Evolutionary conservation across 1,140 invertebrate species (phyloP).

Genomic region (Zaprionus tsacasi): DNA sequence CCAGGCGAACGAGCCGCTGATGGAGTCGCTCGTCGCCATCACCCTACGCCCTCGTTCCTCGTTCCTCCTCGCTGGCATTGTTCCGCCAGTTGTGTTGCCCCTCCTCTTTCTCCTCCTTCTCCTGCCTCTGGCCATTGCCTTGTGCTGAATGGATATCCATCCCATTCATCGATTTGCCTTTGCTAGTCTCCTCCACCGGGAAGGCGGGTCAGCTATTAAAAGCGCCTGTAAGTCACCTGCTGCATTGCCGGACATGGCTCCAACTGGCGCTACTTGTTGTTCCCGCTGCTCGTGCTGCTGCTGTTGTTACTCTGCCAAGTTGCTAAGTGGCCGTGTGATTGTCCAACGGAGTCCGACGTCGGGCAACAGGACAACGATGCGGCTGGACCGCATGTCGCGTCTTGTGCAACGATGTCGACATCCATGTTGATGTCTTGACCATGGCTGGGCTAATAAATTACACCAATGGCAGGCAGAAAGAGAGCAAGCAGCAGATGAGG

Average conservation of each 20-base stretch:
- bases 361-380: conserved; percentile 50
- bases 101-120: background rate
- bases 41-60: background rate
- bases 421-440: conserved; percentile 47
- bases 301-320: conserved; percentile 33
- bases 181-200: conserved; percentile 36
- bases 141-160: conserved; percentile 43
- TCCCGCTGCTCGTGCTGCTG: conserved; percentile 38
- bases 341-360: conserved; percentile 50
- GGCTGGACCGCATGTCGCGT: conserved; percentile 68
- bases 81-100: conserved; percentile 3
- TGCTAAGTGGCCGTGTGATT: conserved; percentile 67
- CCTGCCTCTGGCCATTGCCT: conserved; percentile 32
- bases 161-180: conserved; percentile 75
- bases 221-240: conserved; percentile 39
- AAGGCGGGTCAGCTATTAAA: conserved; percentile 49
- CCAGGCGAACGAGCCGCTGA: conserved; percentile 74
- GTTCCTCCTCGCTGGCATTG: conserved; percentile 19
- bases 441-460: conserved; percentile 42
- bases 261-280: conserved; percentile 1
- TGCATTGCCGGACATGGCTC: conserved; percentile 21
- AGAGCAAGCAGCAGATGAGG: too few relatives aligned
- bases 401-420: conserved; percentile 54
- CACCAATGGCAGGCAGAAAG: conserved; percentile 10
- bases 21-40: conserved; percentile 51